A percentile compares a stretch with the other conserved stretches of the same genome.
Evolutionary conservation across 53 echinoderm and acorn worm genomes (phyloP).

Genomic region (Luidia sarsii): DNA sequence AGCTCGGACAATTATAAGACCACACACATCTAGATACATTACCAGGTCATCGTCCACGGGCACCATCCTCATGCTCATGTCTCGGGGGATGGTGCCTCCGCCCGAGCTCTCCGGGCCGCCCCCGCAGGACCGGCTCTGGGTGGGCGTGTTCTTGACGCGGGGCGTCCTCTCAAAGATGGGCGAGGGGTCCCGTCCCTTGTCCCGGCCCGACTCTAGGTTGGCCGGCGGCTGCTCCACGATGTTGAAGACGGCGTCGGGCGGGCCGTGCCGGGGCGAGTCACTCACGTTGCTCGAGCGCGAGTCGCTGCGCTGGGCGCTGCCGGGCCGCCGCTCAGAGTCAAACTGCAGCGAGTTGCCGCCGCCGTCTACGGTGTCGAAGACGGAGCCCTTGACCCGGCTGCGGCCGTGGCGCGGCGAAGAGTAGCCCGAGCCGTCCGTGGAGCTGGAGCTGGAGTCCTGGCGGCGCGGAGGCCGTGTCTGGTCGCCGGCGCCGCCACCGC

Average conservation of each 20-base stretch:
- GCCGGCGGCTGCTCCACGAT: conserved; percentile 24
- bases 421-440: conserved; percentile 9
- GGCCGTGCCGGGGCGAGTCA: conserved; percentile 67
- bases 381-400: conserved; percentile 54
- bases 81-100: conserved; percentile 57
- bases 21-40: conserved; percentile 50
- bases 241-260: conserved; percentile 59
- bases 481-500: conserved; percentile 68
- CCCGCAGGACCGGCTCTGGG: conserved; percentile 59
- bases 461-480: conserved; percentile 5
- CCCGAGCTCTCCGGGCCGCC: conserved; percentile 57
- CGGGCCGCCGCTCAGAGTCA: conserved; percentile 54
- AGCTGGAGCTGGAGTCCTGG: conserved; percentile 11
- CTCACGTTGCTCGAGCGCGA: conserved; percentile 30
- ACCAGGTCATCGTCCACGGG: conserved; percentile 60
- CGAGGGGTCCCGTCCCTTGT: conserved; percentile 61
- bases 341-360: conserved; percentile 91
- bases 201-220: conserved; percentile 54
- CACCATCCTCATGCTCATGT: conserved; percentile 36
- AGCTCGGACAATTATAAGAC: too few relatives aligned
- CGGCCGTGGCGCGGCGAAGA: conserved; percentile 58
- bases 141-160: conserved; percentile 34
- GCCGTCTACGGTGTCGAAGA: conserved; percentile 84
- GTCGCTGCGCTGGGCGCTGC: conserved; percentile 59
- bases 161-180: conserved; percentile 62